Conservation (phyloP, 2,113 vertebrate species). For the Saimiri boliviensis region DNA sequence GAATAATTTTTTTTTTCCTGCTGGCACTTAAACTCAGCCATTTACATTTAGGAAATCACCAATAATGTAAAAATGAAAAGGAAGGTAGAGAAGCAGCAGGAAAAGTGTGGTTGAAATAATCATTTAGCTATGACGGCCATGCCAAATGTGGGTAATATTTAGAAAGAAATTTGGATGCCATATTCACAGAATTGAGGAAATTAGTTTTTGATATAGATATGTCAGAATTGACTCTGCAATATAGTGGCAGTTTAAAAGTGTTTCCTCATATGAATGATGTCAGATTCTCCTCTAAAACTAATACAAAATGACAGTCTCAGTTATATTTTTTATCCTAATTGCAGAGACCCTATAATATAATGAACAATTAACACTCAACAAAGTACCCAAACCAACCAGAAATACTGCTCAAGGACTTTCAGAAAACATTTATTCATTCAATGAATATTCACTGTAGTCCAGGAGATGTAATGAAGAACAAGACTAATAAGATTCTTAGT, state of each 20-base stretch:
- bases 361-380: neutral
- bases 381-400: neutral
- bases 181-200: neutral
- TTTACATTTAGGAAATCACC: slow-evolving; percentile 40
- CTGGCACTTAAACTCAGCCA: neutral
- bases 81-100: neutral
- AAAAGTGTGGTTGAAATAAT: slow-evolving; percentile 21
- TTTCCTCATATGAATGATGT: neutral
- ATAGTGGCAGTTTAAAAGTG: neutral
- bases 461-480: neutral
- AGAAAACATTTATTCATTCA: neutral
- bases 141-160: neutral
- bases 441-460: neutral
- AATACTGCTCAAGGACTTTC: neutral
- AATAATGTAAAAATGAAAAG: neutral
- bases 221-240: neutral
- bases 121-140: neutral
- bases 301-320: neutral
- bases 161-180: neutral
- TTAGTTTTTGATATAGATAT: neutral
- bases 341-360: neutral
- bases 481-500: neutral
- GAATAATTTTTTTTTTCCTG: neutral
- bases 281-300: slow-evolving; percentile 15
- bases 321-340: neutral